Percentiles rank a stretch among this genome's conserved stretches.
Conservation (phyloP, 2,888 invertebrate species). For the Steinernema carpocapsae region DNA sequence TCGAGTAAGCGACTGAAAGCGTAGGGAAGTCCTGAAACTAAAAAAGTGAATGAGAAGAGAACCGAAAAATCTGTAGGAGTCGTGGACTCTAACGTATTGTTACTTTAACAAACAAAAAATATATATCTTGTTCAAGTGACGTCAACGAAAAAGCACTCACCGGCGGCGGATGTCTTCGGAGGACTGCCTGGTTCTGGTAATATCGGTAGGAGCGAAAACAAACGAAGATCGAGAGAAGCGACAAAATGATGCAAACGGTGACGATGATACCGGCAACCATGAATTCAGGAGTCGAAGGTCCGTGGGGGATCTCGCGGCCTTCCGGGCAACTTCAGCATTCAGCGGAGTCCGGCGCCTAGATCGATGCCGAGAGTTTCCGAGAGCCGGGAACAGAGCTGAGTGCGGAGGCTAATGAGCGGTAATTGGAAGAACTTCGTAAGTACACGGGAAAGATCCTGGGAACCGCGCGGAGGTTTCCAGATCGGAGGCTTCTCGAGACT, state of each 20-base stretch:
- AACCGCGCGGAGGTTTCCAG: background rate
- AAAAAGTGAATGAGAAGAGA: no score
- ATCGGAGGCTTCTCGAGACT: background rate
- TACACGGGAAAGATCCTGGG: conserved; percentile 13
- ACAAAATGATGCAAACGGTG: conserved; percentile 20
- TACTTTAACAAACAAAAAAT: no score
- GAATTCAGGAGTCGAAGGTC: background rate
- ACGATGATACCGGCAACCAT: conserved; percentile 24
- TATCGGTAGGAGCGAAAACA: conserved; percentile 26
- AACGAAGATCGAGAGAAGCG: conserved; percentile 16
- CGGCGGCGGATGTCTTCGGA: background rate
- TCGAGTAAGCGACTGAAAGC: conserved; percentile 23
- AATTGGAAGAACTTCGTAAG: background rate
- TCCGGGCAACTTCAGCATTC: conserved; percentile 1
- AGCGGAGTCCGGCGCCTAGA: background rate
- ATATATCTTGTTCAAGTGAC: no score
- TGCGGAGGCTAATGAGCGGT: background rate
- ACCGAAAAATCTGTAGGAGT: no score
- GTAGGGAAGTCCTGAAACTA: conserved; percentile 24
- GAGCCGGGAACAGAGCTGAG: background rate
- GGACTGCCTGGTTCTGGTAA: conserved; percentile 11
- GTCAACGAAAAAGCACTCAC: conserved; percentile 1
- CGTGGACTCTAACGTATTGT: no score
- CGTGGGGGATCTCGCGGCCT: background rate
- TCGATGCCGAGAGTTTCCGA: background rate